phyloP scores from a whole-genome alignment of 2,888 invertebrate species.

The Chrysolina haemoptera region DNA sequence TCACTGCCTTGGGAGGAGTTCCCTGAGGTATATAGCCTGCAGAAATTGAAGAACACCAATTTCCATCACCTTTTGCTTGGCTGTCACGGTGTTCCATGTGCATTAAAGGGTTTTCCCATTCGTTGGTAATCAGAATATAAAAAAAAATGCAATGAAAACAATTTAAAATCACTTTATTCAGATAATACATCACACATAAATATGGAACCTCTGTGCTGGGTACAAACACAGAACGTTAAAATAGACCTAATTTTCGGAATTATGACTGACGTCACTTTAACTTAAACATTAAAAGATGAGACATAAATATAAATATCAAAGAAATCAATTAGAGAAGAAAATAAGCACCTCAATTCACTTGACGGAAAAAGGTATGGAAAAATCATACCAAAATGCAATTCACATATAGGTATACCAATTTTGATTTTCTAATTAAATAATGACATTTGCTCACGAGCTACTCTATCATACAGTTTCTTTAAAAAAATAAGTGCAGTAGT shows the following conservation, averaged over 20 bases:
- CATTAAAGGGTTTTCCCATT: no score
- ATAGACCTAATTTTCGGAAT: constrained; percentile 5
- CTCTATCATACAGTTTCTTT: background rate
- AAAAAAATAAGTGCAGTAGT: constrained; percentile 11
- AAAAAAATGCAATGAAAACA: background rate
- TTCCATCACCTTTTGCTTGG: no score
- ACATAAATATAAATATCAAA: constrained; percentile 47
- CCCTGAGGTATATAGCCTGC: no score
- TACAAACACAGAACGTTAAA: constrained; percentile 8
- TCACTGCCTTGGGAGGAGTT: no score
- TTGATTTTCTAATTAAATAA: background rate
- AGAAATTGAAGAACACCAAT: no score
- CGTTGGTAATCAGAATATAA: no score
- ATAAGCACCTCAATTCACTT: constrained; percentile 5
- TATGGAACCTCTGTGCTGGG: background rate
- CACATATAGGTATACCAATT: constrained; percentile 12
- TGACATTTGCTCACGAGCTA: background rate
- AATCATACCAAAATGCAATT: constrained; percentile 19
- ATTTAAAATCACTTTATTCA: constrained; percentile 22
- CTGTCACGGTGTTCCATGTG: no score
- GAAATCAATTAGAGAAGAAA: constrained; percentile 41
- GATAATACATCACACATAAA: constrained; percentile 28
- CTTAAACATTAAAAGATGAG: constrained; percentile 24
- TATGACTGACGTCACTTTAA: constrained; percentile 17
- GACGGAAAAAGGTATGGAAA: constrained; percentile 20